Evolutionary conservation across 2,113 vertebrate species (phyloP).

Genomic region (Mirounga angustirostris): DNA sequence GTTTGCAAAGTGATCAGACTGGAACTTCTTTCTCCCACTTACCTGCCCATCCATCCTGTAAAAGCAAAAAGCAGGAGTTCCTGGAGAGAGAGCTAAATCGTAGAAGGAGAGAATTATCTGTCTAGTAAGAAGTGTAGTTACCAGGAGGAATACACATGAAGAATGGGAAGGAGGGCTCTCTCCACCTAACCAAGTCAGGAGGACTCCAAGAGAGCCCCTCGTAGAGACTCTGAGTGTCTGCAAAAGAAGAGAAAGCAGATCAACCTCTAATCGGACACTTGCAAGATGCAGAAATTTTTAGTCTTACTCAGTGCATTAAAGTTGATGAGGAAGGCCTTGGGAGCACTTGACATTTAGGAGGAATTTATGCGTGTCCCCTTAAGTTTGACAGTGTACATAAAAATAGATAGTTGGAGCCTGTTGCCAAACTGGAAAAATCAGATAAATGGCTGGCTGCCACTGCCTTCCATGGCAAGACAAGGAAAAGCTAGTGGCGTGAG

Average conservation of each 20-base stretch:
- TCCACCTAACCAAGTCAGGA: not conserved
- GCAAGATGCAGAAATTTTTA: conserved; percentile 15
- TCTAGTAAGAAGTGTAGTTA: not conserved
- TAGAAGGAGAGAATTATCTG: not conserved
- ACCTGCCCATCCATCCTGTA: not conserved
- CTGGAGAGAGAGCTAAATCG: not conserved
- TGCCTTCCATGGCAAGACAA: not conserved
- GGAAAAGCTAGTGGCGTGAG: not conserved
- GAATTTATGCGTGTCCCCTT: conserved; percentile 64
- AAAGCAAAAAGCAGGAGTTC: not conserved
- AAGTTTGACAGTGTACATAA: conserved; percentile 66
- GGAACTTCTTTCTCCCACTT: not conserved
- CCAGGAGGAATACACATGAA: not conserved
- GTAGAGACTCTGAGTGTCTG: not conserved
- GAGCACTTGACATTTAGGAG: conserved; percentile 69
- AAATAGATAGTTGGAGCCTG: conserved; percentile 63
- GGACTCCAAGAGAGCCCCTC: not conserved
- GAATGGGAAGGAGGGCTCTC: not conserved
- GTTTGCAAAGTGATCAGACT: not conserved
- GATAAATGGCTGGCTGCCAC: conserved; percentile 5
- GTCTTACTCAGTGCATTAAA: not conserved
- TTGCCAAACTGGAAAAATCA: conserved; percentile 49
- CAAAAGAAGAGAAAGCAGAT: not conserved
- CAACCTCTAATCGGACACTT: not conserved
- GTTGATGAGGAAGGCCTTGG: conserved; percentile 62